Base-by-base conservation (phyloP, 2,797 vertebrate species). In the Hozukius guyotensis region DNA sequence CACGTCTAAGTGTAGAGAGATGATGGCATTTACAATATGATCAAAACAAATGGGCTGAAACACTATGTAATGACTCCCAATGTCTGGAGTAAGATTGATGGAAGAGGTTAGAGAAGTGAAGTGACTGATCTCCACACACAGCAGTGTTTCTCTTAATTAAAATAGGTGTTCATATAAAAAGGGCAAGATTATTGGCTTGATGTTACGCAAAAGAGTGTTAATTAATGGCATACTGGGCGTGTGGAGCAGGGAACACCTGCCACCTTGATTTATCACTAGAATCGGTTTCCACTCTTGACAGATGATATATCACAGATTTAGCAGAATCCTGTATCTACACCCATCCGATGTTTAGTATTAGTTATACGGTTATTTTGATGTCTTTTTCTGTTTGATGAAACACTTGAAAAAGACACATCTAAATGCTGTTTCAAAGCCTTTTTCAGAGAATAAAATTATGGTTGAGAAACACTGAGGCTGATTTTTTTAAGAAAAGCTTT, bases 61-160 rank as follows among this genome's bases (percentile, higher is more conserved):
- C 82, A 80, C n/a, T 24, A 9, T 38, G 60, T 85, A 86, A 84
- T 80, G 71, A 86, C 71, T 82, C 65, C 38, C 20, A 29, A 53
- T 63, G 74, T 66, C 62, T 29, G 42, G 68, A 75, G 75, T 20
- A 20, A 86, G 88, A 91, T 86, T 87, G 80, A 94, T 90, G 66
- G 60, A 56, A 32, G 80, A 79, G 80, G 72, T 86, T 76, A 65
- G 32, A 73, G 67, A 64, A 82, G 59, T 83, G 72, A 84, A 69
- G 70, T 72, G 80, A 82, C 72, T 81, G 80, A 88, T 88, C 76
- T 78, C 22, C 59, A 27, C 75, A 80, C 75, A 56, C 62, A 79
- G 86, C 75, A 73, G 69, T 71, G 77, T 80, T 87, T 75, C 42
- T 82, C 73, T 80, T 77, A 88, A 88, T 90, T 82, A 91, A 87